Evolutionary conservation across 1,140 invertebrate species (phyloP).

Genomic region (Cydia fagiglandana): DNA sequence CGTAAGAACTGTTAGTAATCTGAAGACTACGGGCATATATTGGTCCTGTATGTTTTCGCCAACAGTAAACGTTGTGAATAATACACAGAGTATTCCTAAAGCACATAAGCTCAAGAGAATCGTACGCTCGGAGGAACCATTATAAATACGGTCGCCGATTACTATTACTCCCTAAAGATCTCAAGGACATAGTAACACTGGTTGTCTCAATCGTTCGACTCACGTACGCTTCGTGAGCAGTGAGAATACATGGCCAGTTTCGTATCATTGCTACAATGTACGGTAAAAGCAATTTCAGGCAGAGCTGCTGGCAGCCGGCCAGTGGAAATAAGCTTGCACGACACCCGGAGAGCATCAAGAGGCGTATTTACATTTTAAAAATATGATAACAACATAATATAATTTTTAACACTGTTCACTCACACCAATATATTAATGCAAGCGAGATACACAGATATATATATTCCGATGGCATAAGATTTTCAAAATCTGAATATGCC

Average conservation of each 20-base stretch:
- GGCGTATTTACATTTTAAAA: neutral
- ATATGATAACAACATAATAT: neutral
- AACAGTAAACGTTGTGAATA: no score
- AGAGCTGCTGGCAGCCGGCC: constrained; percentile 66
- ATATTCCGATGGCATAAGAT: neutral
- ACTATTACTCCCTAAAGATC: neutral
- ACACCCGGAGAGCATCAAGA: constrained; percentile 63
- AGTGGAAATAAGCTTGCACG: constrained; percentile 70
- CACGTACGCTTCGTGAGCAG: neutral
- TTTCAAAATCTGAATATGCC: constrained; percentile 5
- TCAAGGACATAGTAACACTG: neutral
- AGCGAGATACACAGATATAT: neutral
- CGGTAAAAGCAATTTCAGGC: constrained; percentile 72
- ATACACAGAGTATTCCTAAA: no score
- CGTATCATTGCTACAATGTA: constrained; percentile 69
- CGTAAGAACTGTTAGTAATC: neutral
- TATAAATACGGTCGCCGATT: neutral
- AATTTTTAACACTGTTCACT: neutral
- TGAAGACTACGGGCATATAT: no score
- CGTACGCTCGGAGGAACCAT: no score
- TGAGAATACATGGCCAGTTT: neutral
- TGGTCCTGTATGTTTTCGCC: no score
- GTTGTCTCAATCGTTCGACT: neutral
- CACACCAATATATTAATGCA: neutral
- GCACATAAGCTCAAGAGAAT: no score